A percentile compares a stretch with the other conserved stretches of the same genome.
Conservation (phyloP, 2,797 vertebrate genomes). For the Eleutherodactylus coqui region DNA sequence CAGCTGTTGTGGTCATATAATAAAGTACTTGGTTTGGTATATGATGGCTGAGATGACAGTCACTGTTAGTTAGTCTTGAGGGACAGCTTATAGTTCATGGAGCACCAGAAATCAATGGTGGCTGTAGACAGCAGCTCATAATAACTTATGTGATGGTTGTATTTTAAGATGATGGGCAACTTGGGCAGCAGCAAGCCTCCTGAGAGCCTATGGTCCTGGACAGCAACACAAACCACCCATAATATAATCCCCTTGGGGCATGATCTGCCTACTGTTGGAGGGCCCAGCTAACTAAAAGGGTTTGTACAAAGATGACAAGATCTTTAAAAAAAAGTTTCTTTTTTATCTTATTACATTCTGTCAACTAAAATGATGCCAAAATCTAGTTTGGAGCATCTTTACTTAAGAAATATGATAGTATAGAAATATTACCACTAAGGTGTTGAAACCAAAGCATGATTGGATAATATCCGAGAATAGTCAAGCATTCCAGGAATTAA, state of each 20-base stretch:
- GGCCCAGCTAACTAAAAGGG: not conserved
- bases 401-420: not conserved
- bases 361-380: not conserved
- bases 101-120: too few species aligned
- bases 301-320: not conserved
- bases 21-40: too few species aligned
- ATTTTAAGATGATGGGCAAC: too few species aligned
- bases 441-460: not conserved
- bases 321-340: not conserved
- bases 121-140: too few species aligned
- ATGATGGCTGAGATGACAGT: too few species aligned
- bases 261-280: not conserved
- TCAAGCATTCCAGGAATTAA: not conserved
- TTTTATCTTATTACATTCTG: not conserved
- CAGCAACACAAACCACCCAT: too few species aligned
- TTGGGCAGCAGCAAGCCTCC: too few species aligned
- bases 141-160: too few species aligned
- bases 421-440: not conserved
- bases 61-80: too few species aligned
- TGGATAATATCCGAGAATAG: not conserved
- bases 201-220: too few species aligned
- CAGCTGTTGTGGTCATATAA: too few species aligned
- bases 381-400: not conserved
- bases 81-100: too few species aligned
- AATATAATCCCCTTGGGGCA: not conserved